Evolutionary conservation across 1,140 invertebrate species (phyloP).

Genomic region (Calliopsis andreniformis): DNA sequence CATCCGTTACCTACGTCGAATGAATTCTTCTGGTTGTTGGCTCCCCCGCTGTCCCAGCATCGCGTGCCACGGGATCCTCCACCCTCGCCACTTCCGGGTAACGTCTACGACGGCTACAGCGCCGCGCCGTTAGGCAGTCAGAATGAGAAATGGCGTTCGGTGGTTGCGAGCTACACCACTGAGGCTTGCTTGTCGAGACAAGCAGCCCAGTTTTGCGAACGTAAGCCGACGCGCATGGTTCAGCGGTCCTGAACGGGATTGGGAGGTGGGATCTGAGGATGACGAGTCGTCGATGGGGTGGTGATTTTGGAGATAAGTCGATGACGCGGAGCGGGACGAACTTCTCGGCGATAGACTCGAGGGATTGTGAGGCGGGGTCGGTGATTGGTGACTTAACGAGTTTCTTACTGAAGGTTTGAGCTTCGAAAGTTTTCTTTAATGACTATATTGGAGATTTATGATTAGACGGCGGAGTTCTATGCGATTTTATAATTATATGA

Average conservation of each 20-base stretch:
- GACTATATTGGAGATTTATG: too few relatives aligned
- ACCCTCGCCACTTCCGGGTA: background rate
- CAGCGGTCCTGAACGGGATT: background rate
- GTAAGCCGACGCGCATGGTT: background rate
- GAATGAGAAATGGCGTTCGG: constrained; percentile 55
- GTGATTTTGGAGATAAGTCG: background rate
- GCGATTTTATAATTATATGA: too few relatives aligned
- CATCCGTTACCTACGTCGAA: constrained; percentile 56
- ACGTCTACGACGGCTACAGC: background rate
- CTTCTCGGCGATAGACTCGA: background rate
- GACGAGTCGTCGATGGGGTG: background rate
- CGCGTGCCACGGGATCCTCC: constrained; percentile 33
- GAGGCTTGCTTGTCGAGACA: constrained; percentile 29
- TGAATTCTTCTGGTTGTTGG: constrained; percentile 56
- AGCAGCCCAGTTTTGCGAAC: background rate
- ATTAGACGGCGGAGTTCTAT: too few relatives aligned
- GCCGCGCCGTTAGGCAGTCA: background rate
- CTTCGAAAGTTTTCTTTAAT: too few relatives aligned
- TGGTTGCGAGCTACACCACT: constrained; percentile 44
- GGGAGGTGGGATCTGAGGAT: background rate
- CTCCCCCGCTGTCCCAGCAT: constrained; percentile 28
- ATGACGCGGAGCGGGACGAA: background rate
- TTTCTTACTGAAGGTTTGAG: too few relatives aligned
- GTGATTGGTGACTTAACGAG: too few relatives aligned
- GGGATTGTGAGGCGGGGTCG: too few relatives aligned